Evolutionary conservation across 2,113 vertebrate genomes (phyloP), one percentile per base, ranked within the genome.

Genomic region (Sinocyclocheilus anshuiensis): DNA sequence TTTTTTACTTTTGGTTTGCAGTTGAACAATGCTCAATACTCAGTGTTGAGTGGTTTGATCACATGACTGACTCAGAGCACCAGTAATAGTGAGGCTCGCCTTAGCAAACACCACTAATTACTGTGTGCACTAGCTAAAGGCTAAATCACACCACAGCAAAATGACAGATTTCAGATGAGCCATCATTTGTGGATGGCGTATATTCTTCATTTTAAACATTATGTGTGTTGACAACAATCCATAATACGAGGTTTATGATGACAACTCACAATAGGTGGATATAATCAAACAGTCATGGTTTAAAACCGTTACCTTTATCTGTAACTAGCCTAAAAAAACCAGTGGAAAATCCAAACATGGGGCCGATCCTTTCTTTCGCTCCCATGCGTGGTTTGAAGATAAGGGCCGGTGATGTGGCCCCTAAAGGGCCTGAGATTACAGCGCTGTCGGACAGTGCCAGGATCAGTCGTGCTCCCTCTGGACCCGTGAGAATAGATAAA

Each of bases 331-430:
- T 45, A 78, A 77, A 82, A 65, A 71, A n/a, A 33, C 29, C 29
- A 39, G 77, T 18, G 81, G 88, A 88, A 84, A 88, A 61, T 48
- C 75, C 75, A 50, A 85, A 61, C 84, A 80, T 50, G 74, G 65
- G 81, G 80, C 67, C 15, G 77, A 86, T 83, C 53, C 88, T 89
- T 89, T 91, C 84, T 88, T 20, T 36, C 80, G 24, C 48, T 81
- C 86, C 83, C 90, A 90, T 90, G 89, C 74, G 88, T 36, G 45
- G 29, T n/a, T 55, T 9, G 57, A n/a, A 86, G 89, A 91, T 90
- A 87, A 87, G 85, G 50, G 18, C 12, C 9, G 4, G 24, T 24
- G 83, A 65, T 74, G 53, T 59, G 45, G 22, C 45, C 74, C 83
- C 76, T 74, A 4, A 48, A 69, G 84, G 16, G 55, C 81, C 86